Base-by-base conservation (phyloP, 2,888 invertebrate species). In the Melinopterus prodromus region DNA sequence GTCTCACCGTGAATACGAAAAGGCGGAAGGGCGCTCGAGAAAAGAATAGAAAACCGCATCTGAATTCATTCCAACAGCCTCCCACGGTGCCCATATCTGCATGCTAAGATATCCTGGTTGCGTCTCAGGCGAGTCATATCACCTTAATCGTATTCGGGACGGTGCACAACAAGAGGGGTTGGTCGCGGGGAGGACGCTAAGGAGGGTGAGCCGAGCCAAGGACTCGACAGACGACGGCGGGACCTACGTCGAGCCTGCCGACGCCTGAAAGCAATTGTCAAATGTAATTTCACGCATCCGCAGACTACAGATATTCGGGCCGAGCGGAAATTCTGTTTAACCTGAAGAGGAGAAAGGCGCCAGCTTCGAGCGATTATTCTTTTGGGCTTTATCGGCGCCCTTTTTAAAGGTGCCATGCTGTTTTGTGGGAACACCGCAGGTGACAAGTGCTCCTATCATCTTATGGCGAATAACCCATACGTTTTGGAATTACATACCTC, bases 281-380 rank as follows among this genome's bases (percentile, higher is more conserved):
- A 87, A 87, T 86, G 86, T 87, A 87, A 88, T 88, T 88, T 87
- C 87, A 87, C 87, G 87, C 86, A 84, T 86, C 84, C 84, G 83
- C 84, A 84, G 84, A 83, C 85, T 84, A 83, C 85, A 85, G 84
- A 85, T 85, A 87, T 86, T 86, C 83, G 80, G 84, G 84, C 84
- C 82, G 69, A 69, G 69, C 71, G 80, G 69, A 71, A 78, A 36
- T 81, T 79, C 77, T 36, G 78, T 75, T 78, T 81, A 80, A 80
- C 78, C 80, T 53, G 7, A 53, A 53, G 53, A 53, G 12, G 12
- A 12, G 53, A 53, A 12, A 53, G 53, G 53, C 12, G 53, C 53
- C 53, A 53, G 53, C 53, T 77, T 77, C 14, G n/a, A 26, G 77
- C 38, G 37, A 37, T 74, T 37, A 76, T 53, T 76, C 38, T 76